Base-by-base conservation (phyloP, 2,113 vertebrate genomes). In the Sisor rabdophorus region DNA sequence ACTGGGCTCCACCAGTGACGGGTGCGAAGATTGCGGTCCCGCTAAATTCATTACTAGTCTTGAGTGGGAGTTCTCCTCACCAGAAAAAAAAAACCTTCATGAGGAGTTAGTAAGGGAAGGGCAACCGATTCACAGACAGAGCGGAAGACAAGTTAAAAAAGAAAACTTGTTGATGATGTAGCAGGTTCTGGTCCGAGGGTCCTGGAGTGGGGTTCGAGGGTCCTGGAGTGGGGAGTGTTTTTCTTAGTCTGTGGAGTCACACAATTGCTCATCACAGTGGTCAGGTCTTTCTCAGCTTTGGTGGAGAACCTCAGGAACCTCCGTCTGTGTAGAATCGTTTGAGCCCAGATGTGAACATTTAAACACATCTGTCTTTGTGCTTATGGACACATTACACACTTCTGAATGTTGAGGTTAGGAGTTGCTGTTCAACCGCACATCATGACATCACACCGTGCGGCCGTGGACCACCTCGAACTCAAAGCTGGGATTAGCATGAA, bases 401-500 rank as follows among this genome's bases (percentile, higher is more conserved):
- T 36, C 32, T 36, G 32, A 36, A 36, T 6, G 6, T 36, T 36
- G 32, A 36, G 3, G 32, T 36, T 36, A 17, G 44, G 64, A 68
- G 64, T 68, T 68, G 65, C 65, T 50, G 22, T 68, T 50, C 28
- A 68, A 68, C 16, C 15, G 20, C n/a, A 24, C 0, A n/a, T n/a
- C n/a, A 15, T 20, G 28, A 64, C 11, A 20, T 16, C 78, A 73
- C 47, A 69, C 55, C 78, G 74, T 79, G 78, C 72, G 64, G 67
- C 16, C 17, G 79, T 68, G 77, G 2, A 26, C 44, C 70, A 79
- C 0, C 58, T 60, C 16, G 83, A 85, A 76, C 76, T 6, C 48
- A 60, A 52, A 76, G 67, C 67, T 30, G 9, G 11, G 19, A 64
- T 53, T 67, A 60, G 83, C 84, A 73, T 67, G 84, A 86, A 79